These are phyloP conservation scores for Nerophis lumbriciformis DNA, from an alignment of 2,113 vertebrate genomes.

Conservation along the genomic window DNA sequence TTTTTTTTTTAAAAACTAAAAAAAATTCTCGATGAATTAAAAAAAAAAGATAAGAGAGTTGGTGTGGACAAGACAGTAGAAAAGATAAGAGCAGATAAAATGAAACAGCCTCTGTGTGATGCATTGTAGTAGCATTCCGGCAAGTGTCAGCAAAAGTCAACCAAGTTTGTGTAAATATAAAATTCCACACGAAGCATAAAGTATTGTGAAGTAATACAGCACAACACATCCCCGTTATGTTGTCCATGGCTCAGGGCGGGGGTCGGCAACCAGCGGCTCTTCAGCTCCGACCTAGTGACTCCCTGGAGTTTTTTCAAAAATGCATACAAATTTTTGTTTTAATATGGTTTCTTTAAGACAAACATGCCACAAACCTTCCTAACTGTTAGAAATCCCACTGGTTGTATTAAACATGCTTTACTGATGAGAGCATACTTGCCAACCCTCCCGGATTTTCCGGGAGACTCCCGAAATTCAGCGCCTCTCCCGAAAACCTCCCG, in stretches of 20 bases:
- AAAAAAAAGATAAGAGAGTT: not conserved
- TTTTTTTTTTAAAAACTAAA: not conserved
- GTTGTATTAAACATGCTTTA: too few species aligned
- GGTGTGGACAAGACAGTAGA: not conserved
- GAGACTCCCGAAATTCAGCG: too few species aligned
- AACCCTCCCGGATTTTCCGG: too few species aligned
- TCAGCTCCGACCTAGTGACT: too few species aligned
- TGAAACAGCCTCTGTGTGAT: constrained; percentile 2
- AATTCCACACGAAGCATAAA: not conserved
- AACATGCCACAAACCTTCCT: too few species aligned
- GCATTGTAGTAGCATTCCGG: not conserved
- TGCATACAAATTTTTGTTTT: too few species aligned
- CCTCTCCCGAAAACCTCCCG: too few species aligned
- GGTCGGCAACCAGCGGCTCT: too few species aligned
- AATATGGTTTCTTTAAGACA: too few species aligned
- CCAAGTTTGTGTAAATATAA: not conserved
- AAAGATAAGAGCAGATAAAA: not conserved
- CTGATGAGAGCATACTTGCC: too few species aligned
- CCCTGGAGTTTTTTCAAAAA: too few species aligned
- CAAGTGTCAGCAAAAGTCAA: not conserved
- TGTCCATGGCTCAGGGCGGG: not conserved
- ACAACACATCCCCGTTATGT: not conserved
- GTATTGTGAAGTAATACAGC: not conserved
- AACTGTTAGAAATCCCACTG: too few species aligned
- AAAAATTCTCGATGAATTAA: not conserved